phyloP scores from a whole-genome alignment of 2,888 invertebrate genomes.

The Drosophila stalkeri region DNA sequence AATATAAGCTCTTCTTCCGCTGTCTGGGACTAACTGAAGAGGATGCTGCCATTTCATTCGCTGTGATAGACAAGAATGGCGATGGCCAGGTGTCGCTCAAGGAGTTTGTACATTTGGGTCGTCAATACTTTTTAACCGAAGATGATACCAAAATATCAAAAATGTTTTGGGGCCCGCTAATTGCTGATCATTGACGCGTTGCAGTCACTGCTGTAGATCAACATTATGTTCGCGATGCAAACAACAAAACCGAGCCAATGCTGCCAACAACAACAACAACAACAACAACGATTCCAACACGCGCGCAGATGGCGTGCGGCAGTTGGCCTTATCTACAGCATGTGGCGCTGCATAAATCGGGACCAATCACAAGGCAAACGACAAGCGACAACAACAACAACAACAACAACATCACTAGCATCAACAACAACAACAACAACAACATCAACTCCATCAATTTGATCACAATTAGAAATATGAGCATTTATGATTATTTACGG shows the following conservation, averaged over 20 bases:
- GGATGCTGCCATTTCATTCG: constrained; percentile 91
- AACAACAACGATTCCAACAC: constrained; percentile 41
- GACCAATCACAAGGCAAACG: constrained; percentile 54
- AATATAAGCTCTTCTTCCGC: constrained; percentile 93
- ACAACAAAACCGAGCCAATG: constrained; percentile 41
- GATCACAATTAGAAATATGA: constrained; percentile 61
- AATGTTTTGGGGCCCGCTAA: constrained; percentile 94
- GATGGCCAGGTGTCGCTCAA: constrained; percentile 91
- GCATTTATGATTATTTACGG: constrained; percentile 64
- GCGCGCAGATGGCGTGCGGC: constrained; percentile 65
- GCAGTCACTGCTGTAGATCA: constrained; percentile 74
- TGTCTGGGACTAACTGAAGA: constrained; percentile 91
- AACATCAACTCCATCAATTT: constrained; percentile 25
- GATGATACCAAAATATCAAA: constrained; percentile 91
- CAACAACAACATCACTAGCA: constrained; percentile 18
- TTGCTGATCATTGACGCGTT: constrained; percentile 86
- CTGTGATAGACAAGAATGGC: constrained; percentile 91
- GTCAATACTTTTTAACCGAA: constrained; percentile 92
- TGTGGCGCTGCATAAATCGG: constrained; percentile 68
- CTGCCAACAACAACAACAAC: constrained; percentile 38
- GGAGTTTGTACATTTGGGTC: constrained; percentile 92
- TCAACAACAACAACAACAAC: constrained; percentile 14
- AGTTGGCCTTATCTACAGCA: constrained; percentile 74
- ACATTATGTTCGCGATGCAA: constrained; percentile 49
- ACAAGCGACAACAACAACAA: constrained; percentile 32